Base-by-base conservation (phyloP, 2,113 vertebrate genomes). In the Corvus cornix region DNA sequence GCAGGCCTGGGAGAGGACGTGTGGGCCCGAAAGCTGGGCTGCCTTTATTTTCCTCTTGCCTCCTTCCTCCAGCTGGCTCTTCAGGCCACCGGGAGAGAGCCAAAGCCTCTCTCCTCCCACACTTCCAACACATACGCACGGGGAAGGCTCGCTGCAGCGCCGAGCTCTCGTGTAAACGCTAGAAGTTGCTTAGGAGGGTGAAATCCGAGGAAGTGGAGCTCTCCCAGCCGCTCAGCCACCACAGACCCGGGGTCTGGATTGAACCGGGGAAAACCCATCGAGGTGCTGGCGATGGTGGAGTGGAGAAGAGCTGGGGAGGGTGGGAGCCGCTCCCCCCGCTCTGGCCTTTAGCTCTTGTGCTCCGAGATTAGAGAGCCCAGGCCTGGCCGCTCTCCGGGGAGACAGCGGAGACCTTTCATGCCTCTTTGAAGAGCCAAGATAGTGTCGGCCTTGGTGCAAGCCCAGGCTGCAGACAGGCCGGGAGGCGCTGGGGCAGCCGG, bases 381-480 rank as follows among this genome's bases (percentile, higher is more conserved):
- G 87, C 76, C 90, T 48, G 90, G 72, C 69, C 33, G 18, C 93
- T 95, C 86, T 77, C 41, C 44, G 79, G 9, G 77, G 78, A 93
- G 94, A 89, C 94, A 66, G 90, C 83, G 28, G 76, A 60, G 93
- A 88, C 78, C 80, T 95, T 92, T 62, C 60, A 58, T 73, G 78
- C 78, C 76, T 91, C 95, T 96, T 96, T 95, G 95, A 95, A 96
- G 96, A 95, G 92, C 78, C 64, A 76, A 94, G 95, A 97, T 94
- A 96, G 90, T 59, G 94, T 55, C 88, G 46, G 80, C 77, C 79
- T 70, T 62, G 89, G 75, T 84, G 80, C 72, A 52, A 94, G 53
- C 83, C 41, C 75, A 33, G 90, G 60, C 86, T 66, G 76, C 88
- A 93, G 84, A 93, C 73, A 31, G 72, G 84, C 89, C 48, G 53